Evolutionary conservation across 2,888 invertebrate genomes (phyloP).

Genomic region (Nebria salina): DNA sequence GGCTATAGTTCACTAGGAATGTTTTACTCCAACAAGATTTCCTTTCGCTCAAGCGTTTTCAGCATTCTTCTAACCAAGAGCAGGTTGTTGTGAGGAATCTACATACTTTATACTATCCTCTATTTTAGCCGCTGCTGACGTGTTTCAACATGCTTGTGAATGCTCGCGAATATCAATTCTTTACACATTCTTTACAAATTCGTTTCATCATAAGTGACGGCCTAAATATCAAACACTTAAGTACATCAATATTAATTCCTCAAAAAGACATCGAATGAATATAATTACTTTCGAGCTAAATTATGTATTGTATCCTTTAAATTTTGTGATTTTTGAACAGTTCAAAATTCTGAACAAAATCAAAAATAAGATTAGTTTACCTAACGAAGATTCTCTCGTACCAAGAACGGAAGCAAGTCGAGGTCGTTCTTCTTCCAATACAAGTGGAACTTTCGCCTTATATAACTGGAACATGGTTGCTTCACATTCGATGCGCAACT

Average conservation of each 20-base stretch:
- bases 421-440: constrained; percentile 78
- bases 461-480: constrained; percentile 76
- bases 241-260: neutral
- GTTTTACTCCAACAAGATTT: constrained; percentile 30
- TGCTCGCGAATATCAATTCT: neutral
- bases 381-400: constrained; percentile 71
- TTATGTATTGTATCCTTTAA: neutral
- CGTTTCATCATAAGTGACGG: neutral
- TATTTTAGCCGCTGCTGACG: neutral
- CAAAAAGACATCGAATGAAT: neutral
- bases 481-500: constrained; percentile 72
- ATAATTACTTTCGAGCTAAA: no score
- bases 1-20: constrained; percentile 53
- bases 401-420: constrained; percentile 79
- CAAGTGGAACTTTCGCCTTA: constrained; percentile 69
- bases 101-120: neutral
- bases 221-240: neutral
- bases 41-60: constrained; percentile 9
- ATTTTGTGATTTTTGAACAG: neutral
- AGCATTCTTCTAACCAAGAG: constrained; percentile 3
- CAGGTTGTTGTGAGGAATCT: neutral
- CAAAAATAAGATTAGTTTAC: constrained; percentile 54
- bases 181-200: neutral
- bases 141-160: constrained; percentile 12
- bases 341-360: neutral